Conservation (phyloP, 2,888 invertebrate genomes). For the Urechis unicinctus region DNA sequence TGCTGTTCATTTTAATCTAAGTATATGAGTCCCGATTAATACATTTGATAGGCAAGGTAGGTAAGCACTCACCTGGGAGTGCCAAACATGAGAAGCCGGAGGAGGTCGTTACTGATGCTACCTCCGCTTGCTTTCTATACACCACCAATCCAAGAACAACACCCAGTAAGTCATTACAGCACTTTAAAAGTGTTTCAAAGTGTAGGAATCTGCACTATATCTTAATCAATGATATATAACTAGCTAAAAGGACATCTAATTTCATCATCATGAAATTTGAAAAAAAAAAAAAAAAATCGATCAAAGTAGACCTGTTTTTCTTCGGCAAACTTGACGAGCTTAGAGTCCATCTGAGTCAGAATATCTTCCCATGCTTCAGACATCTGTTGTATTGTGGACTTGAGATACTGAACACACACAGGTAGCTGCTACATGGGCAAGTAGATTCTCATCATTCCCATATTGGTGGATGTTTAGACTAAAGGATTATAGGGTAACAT, state of each 20-base stretch:
- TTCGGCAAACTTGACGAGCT: constrained; percentile 80
- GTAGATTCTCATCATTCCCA: background rate
- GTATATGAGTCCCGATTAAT: no score
- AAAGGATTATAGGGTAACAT: background rate
- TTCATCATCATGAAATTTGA: background rate
- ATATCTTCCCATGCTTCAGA: constrained; percentile 89
- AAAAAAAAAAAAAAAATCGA: background rate
- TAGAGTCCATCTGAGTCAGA: constrained; percentile 86
- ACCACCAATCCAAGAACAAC: no score
- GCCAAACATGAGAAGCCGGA: constrained; percentile 83
- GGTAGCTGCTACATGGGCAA: constrained; percentile 1
- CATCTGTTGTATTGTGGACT: constrained; percentile 49
- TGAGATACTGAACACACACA: constrained; percentile 31
- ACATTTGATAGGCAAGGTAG: constrained; percentile 13
- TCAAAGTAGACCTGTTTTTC: constrained; percentile 28
- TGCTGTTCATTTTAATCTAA: no score
- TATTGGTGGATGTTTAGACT: background rate
- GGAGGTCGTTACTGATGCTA: constrained; percentile 80
- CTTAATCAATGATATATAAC: no score
- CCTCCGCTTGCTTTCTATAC: constrained; percentile 53
- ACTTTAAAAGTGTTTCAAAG: no score
- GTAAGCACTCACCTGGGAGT: constrained; percentile 55
- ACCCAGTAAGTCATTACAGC: no score
- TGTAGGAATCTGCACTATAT: no score
- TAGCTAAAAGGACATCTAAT: no score